Evolutionary conservation across 2,888 invertebrate species (phyloP).

Genomic region (Troglohyphantes excavatus): DNA sequence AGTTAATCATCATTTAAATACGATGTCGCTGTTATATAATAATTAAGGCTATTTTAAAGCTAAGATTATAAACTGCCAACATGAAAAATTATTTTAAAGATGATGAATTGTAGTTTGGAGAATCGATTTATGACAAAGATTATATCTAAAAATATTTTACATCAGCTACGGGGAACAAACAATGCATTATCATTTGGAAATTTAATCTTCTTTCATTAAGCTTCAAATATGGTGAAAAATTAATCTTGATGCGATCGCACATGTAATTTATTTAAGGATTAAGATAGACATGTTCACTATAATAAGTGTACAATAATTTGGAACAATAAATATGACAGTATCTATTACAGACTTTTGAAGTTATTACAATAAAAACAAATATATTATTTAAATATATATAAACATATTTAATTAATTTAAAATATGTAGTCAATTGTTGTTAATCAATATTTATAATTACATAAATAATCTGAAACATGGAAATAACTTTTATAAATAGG

Average conservation of each 20-base stretch:
- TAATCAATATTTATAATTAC: no score
- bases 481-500: no score
- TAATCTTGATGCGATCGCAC: not conserved
- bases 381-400: no score
- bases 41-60: not conserved
- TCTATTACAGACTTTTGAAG: no score
- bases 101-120: not conserved
- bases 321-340: no score
- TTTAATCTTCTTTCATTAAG: not conserved
- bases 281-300: not conserved
- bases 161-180: not conserved
- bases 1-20: no score
- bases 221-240: not conserved
- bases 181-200: not conserved
- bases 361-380: no score
- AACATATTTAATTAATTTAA: no score
- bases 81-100: not conserved
- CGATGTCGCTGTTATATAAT: not conserved
- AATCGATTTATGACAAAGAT: slow-evolving; percentile 4
- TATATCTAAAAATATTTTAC: not conserved
- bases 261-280: slow-evolving; percentile 4
- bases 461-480: no score
- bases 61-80: not conserved
- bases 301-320: not conserved
- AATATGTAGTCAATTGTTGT: no score